phyloP scores from a whole-genome alignment of 2,888 invertebrate species.

The Marronus borbonicus region DNA sequence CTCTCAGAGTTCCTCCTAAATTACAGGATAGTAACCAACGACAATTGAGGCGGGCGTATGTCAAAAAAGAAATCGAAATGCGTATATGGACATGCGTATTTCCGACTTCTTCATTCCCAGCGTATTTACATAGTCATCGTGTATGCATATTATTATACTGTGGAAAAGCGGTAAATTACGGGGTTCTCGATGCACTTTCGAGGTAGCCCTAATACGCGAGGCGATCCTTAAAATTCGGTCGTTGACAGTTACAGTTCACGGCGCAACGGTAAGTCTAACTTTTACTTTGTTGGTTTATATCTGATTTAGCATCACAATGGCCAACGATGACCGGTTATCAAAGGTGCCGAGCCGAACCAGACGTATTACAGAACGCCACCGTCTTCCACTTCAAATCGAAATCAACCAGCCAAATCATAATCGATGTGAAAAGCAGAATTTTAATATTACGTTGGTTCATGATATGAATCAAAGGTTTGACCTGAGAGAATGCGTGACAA shows the following conservation, averaged over 20 bases:
- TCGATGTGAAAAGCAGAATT: conserved; percentile 66
- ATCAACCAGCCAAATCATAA: conserved; percentile 63
- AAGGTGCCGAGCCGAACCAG: conserved; percentile 59
- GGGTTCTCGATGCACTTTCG: conserved; percentile 57
- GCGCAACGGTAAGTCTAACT: conserved; percentile 55
- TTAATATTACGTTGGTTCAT: conserved; percentile 61
- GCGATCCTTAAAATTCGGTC: conserved; percentile 64
- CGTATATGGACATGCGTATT: conserved; percentile 54
- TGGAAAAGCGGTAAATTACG: conserved; percentile 60
- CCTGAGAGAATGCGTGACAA: conserved; percentile 18
- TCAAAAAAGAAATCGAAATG: conserved; percentile 30
- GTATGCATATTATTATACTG: conserved; percentile 63
- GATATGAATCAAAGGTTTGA: conserved; percentile 55
- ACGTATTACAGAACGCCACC: conserved; percentile 59
- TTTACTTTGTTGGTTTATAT: conserved; percentile 55
- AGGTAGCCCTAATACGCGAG: conserved; percentile 53
- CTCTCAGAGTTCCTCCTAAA: not conserved
- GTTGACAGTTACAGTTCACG: conserved; percentile 65
- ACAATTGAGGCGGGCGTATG: conserved; percentile 34
- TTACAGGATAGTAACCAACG: conserved; percentile 29
- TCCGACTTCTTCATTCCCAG: conserved; percentile 60
- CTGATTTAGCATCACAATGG: conserved; percentile 60
- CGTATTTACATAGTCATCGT: conserved; percentile 57
- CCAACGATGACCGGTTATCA: conserved; percentile 59
- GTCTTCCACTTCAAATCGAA: conserved; percentile 57